phyloP scores from a whole-genome alignment of 2,797 vertebrate genomes.

The Sebastes matsubarae region DNA sequence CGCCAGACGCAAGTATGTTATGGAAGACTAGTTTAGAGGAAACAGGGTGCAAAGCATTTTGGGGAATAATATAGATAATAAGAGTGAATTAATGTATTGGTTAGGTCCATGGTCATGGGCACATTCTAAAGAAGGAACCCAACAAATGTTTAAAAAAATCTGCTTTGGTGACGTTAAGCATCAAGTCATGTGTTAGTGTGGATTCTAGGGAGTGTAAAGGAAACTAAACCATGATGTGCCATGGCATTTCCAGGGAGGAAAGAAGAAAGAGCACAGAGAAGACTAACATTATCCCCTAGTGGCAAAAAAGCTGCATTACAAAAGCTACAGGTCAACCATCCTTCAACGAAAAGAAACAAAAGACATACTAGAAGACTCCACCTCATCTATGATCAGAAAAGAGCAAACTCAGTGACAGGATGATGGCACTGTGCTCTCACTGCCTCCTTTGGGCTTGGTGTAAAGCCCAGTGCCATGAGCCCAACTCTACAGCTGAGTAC shows the following conservation, averaged over 20 bases:
- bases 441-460: conserved; percentile 53
- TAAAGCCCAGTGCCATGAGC: conserved; percentile 84
- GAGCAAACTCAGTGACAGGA: conserved; percentile 82
- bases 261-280: conserved; percentile 81
- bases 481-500: conserved; percentile 81
- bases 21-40: conserved; percentile 56
- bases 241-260: conserved; percentile 72
- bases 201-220: conserved; percentile 54
- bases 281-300: conserved; percentile 76
- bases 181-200: conserved; percentile 77
- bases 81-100: conserved; percentile 70
- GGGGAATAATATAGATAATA: conserved; percentile 54
- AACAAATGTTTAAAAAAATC: conserved; percentile 61
- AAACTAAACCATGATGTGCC: conserved; percentile 65
- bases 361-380: conserved; percentile 74
- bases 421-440: conserved; percentile 82
- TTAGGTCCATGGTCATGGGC: conserved; percentile 66
- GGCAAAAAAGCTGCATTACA: conserved; percentile 70
- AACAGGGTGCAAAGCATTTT: conserved; percentile 69
- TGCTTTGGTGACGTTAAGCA: conserved; percentile 71
- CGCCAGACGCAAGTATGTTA: conserved; percentile 61
- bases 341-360: conserved; percentile 62
- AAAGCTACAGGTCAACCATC: conserved; percentile 72
- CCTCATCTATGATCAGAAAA: conserved; percentile 78
- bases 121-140: conserved; percentile 56